Evolutionary conservation across 1,140 invertebrate species (phyloP), one percentile per base, ranked within the genome.

Genomic region (Magallana angulata): DNA sequence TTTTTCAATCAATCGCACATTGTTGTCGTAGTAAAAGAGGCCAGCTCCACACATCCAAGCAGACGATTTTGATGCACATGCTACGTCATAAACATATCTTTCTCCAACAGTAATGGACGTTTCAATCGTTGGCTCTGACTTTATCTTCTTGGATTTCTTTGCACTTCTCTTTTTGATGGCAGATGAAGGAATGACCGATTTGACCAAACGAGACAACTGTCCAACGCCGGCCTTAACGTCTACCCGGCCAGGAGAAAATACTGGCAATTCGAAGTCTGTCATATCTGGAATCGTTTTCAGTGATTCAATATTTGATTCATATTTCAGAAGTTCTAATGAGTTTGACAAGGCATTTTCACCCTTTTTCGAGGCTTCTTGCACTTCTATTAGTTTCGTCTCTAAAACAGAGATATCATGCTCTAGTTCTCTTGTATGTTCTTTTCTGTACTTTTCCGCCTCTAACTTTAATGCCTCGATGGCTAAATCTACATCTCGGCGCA

Each of bases 11-110:
- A 76, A 12, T 30, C 68, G 68, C 36, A 76, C 9, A 12, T 76
- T 76, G 24, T 76, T 76, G 68, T 76, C 68, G 68, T 76, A 30
- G 68, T 76, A 76, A 36, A 76, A 30, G 68, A 76, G 18, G 11
- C 68, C 68, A 4, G 68, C 68, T 76, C 68, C 68, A 76, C 68
- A 76, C 68, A 76, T 76, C 68, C 68, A 76, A 11, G 30, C 68
- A 30, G 68, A 76, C 9, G 68, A 76, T 5, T 76, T 30, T 76
- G 68, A 76, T 8, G 68, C 24, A 30, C 68, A 76, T 8, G 68
- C 24, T 12, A 76, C 24, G 24, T 76, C 68, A 24, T 76, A 76
- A 1, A 76, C 68, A 36, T 76, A 76, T 9, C 68, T 76, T 12
- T 76, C 68, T 6, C 68, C 68, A 9, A 76, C 68, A 76, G 68